Evolutionary conservation across 37 sponge, comb jelly and placozoan genomes (phyloP).

Genomic region (Theonella swinhoei): DNA sequence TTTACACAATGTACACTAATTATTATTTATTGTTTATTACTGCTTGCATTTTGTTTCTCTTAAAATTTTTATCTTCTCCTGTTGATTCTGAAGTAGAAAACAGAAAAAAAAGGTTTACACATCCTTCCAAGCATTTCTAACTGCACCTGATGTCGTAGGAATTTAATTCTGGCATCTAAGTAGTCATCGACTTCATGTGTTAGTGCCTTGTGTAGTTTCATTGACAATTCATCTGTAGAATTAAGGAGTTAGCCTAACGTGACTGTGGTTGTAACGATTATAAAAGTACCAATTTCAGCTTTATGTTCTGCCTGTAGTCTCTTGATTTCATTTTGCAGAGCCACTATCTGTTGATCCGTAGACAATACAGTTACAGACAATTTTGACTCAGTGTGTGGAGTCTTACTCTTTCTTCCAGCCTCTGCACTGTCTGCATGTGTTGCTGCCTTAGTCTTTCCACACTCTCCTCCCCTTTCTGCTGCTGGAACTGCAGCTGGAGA

Average conservation of each 20-base stretch:
- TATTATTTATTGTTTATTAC: conserved; percentile 14
- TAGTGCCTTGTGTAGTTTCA: neutral
- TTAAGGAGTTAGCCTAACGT: too few relatives aligned
- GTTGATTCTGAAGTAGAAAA: conserved; percentile 31
- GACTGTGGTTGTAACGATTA: too few relatives aligned
- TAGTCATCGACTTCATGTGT: conserved; percentile 29
- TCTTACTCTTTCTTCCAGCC: conserved; percentile 34
- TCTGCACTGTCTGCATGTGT: conserved; percentile 6
- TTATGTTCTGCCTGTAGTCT: conserved; percentile 8
- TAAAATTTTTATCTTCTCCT: conserved; percentile 45
- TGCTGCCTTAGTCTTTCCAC: conserved; percentile 1
- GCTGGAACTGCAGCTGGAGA: neutral
- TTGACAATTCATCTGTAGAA: neutral
- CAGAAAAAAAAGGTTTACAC: neutral
- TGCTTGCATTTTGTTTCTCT: conserved; percentile 33
- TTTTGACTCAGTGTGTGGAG: neutral
- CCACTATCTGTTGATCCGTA: conserved; percentile 12
- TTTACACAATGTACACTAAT: neutral
- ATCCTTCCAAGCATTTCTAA: neutral
- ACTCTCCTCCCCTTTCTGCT: conserved; percentile 12
- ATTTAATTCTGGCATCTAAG: conserved; percentile 55
- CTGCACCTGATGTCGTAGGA: conserved; percentile 60
- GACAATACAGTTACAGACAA: too few relatives aligned
- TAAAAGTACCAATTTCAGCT: conserved; percentile 40
- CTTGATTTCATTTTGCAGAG: conserved; percentile 45